These are phyloP conservation scores for Ardeotis arabs DNA, from an alignment of 2,113 vertebrate genomes.

Conservation along the genomic window DNA sequence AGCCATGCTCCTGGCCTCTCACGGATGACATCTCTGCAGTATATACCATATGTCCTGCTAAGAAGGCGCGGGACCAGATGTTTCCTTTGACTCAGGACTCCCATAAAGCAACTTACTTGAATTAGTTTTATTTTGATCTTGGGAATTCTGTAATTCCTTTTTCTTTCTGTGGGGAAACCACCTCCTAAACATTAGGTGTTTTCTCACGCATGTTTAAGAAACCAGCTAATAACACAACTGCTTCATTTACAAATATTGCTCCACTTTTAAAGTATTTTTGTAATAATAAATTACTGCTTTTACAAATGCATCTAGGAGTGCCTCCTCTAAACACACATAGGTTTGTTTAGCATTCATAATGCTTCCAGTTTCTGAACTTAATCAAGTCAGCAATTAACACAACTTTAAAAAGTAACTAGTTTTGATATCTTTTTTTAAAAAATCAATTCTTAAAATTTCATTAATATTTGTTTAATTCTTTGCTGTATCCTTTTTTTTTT, in stretches of 20 bases:
- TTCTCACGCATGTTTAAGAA: neutral
- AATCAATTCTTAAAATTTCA: neutral
- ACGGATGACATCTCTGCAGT: slow-evolving; percentile 67
- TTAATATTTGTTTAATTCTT: neutral
- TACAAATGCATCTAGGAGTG: neutral
- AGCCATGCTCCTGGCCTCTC: slow-evolving; percentile 16
- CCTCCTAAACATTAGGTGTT: slow-evolving; percentile 4
- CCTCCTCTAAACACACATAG: neutral
- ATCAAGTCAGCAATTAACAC: neutral
- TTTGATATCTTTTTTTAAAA: neutral
- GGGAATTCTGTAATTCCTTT: slow-evolving; percentile 48
- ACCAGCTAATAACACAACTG: neutral
- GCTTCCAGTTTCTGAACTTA: neutral
- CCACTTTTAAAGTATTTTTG: neutral
- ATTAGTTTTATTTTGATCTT: slow-evolving; percentile 62
- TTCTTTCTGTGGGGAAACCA: slow-evolving; percentile 9
- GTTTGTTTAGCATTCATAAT: neutral
- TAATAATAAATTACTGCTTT: neutral
- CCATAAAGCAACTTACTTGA: slow-evolving; percentile 58
- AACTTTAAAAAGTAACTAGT: neutral
- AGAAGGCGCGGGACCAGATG: slow-evolving; percentile 64
- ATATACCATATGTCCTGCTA: slow-evolving; percentile 53
- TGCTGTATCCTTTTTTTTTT: neutral
- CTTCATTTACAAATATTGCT: neutral
- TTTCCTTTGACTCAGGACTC: slow-evolving; percentile 64